Evolutionary conservation across 2,797 vertebrate species (phyloP).

Genomic region (Sebastes nivosus): DNA sequence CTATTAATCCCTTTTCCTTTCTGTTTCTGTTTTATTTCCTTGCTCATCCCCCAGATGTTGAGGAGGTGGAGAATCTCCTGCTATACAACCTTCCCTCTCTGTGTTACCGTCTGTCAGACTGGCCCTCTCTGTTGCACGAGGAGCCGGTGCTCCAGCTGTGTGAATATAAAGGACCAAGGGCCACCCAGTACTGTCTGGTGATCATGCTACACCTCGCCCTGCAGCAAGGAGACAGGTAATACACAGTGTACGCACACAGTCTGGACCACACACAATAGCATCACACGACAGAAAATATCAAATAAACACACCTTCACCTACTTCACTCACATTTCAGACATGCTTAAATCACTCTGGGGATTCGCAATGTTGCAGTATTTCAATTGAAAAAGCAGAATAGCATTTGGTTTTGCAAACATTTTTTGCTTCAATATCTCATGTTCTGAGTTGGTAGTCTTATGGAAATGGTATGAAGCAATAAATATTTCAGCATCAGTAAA

Average conservation of each 20-base stretch:
- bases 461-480: constrained; percentile 14
- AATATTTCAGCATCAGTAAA: constrained; percentile 28
- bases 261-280: background rate
- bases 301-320: background rate
- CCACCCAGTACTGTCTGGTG: constrained; percentile 86
- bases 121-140: constrained; percentile 84
- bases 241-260: background rate
- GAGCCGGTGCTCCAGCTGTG: constrained; percentile 72
- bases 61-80: constrained; percentile 84
- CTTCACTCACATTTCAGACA: background rate
- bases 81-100: constrained; percentile 83
- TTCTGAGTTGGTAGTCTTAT: background rate
- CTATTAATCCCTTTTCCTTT: background rate
- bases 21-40: constrained; percentile 8
- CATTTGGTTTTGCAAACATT: constrained; percentile 1
- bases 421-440: background rate
- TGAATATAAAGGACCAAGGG: constrained; percentile 78
- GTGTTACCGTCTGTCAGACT: constrained; percentile 83
- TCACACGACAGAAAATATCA: background rate
- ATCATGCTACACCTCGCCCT: constrained; percentile 86
- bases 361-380: background rate
- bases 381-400: background rate
- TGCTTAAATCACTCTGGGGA: background rate
- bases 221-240: constrained; percentile 88
- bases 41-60: constrained; percentile 70